Evolutionary conservation across 2,888 invertebrate genomes (phyloP), one percentile per base, ranked within the genome.

Genomic region (Aphidoletes aphidimyza): DNA sequence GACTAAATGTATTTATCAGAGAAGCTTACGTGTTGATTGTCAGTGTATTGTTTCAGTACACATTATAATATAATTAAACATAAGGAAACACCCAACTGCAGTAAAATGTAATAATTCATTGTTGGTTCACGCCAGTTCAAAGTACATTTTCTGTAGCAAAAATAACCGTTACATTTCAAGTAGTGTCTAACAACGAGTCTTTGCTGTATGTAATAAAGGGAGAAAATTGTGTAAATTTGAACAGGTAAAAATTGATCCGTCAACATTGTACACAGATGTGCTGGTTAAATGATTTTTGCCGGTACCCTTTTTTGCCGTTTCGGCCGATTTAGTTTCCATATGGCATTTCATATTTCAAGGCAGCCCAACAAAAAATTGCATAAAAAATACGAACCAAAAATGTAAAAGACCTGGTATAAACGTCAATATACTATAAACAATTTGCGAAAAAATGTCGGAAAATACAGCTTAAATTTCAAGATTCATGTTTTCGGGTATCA

Each of bases 211-310:
- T n/a, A n/a, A n/a, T n/a, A n/a, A n/a, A n/a, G n/a, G n/a, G n/a
- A n/a, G n/a, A n/a, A n/a, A n/a, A n/a, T 69, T 69, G 69, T 69
- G 69, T 30, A 69, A 69, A 30, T 26, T 69, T 69, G 69, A 69
- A 69, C 69, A 69, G 69, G 54, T 54, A 69, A 69, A 69, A 26
- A 69, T 69, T 69, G 69, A 69, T 26, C 34, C 30, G 69, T 69
- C 30, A 69, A 69, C 69, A 69, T 69, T 69, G 26, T 17, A 69
- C 69, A 69, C 34, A 26, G 69, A 69, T 34, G 34, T 30, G 30
- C 30, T 14, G 14, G 30, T 22, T 54, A 54, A 54, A 22, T 54
- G 54, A 54, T 54, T 54, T 54, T n/a, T 69, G 69, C 30, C 69
- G 0, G 69, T 30, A 69, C 34, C 69, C 39, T 39, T 69, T 34